Evolutionary conservation across 2,113 vertebrate genomes (phyloP), one percentile per base, ranked within the genome.

Genomic region (Motacilla tschutschensis): DNA sequence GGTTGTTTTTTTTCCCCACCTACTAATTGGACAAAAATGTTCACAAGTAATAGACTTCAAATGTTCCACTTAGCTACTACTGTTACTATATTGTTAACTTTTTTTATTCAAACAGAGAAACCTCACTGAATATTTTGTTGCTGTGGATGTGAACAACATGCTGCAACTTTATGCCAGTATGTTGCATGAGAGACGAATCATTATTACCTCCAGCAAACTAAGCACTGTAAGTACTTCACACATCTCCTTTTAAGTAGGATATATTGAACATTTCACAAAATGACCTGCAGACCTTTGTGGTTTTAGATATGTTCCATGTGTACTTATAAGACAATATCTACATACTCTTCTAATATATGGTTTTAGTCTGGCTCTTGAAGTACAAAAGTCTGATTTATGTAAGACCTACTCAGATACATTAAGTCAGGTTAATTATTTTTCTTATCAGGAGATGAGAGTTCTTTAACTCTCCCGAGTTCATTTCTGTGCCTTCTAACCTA

Each of bases 81-180:
- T 75, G 62, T 80, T 92, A 57, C 54, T 92, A 12, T 78, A 81
- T 78, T 92, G n/a, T 88, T 92, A 96, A 83, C 62, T 91, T 93
- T 92, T 93, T 92, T 92, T 86, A 57, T 94, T 67, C 81, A 72
- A 57, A 65, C 97, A 99, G 99, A 98, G 99, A 96, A 99, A 99
- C 95, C 97, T 99, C 95, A 99, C 99, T 4, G 99, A 99, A 94
- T 99, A 99, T 97, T 99, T 99, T 94, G 99, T 99, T 95, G 99
- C 99, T 26, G 99, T 99, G 97, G 98, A 99, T 91, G 97, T 98
- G 96, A 98, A 97, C 96, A 99, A 99, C 95, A 99, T 99, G 99
- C 97, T 99, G 94, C 98, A 98, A 91, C 97, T 99, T 88, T 99
- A 98, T 82, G 98, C 98, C 96, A 98, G 98, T 92, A 99, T 99